Conservation (phyloP, 2,113 vertebrate species). For the Caretta caretta region DNA sequence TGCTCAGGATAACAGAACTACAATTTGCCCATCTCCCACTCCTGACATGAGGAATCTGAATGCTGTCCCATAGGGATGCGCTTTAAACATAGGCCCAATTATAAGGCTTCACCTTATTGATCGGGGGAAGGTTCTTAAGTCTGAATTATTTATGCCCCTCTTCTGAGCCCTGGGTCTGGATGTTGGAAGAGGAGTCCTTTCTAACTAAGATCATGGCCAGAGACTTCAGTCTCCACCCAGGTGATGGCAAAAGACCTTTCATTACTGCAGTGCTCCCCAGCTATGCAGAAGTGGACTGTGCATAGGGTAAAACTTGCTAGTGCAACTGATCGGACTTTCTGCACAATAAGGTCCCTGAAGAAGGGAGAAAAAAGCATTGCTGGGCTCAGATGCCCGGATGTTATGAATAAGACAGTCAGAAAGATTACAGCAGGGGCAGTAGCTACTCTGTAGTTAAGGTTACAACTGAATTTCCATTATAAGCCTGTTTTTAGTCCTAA, state of each 20-base stretch:
- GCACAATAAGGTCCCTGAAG: not conserved
- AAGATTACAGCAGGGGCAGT: not conserved
- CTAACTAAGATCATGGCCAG: not conserved
- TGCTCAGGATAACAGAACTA: not conserved
- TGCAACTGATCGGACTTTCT: not conserved
- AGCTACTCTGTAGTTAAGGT: not conserved
- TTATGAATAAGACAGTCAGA: not conserved
- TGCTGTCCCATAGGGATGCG: not conserved
- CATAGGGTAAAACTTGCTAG: not conserved
- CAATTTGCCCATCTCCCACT: fast-evolving
- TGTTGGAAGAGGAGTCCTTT: not conserved
- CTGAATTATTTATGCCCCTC: not conserved
- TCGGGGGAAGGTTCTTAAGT: not conserved
- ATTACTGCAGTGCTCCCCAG: fast-evolving
- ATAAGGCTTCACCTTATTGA: not conserved
- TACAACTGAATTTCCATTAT: not conserved
- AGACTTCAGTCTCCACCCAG: not conserved
- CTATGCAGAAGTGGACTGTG: fast-evolving
- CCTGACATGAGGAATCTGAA: not conserved
- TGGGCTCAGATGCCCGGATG: not conserved
- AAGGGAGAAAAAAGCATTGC: not conserved
- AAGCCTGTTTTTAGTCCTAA: not conserved
- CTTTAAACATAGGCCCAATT: not conserved
- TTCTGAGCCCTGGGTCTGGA: not conserved
- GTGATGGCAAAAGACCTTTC: not conserved